Conservation (phyloP, 2,888 invertebrate genomes). For the Eurytoma adleriae region DNA sequence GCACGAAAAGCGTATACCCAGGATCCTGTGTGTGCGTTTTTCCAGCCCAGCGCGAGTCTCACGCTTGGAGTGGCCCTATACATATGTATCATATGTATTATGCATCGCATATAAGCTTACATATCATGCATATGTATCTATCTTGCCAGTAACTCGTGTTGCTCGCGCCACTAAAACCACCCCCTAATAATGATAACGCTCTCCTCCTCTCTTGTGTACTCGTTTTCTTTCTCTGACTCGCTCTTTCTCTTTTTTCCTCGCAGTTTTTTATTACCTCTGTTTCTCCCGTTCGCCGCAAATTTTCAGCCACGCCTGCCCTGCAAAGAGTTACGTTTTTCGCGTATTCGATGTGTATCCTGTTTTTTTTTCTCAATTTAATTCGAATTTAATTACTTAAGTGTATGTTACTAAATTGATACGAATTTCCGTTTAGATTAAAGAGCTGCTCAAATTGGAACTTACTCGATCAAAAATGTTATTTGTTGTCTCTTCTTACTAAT, state of each 20-base stretch:
- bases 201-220: constrained; percentile 41
- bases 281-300: constrained; percentile 47
- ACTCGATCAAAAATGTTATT: no score
- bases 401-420: no score
- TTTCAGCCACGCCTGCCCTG: constrained; percentile 20
- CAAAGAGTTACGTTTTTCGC: constrained; percentile 30
- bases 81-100: constrained; percentile 60
- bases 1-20: constrained; percentile 20
- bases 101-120: constrained; percentile 49
- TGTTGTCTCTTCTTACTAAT: no score
- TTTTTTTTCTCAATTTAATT: background rate
- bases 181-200: constrained; percentile 64
- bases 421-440: no score
- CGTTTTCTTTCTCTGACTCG: constrained; percentile 15
- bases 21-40: constrained; percentile 65
- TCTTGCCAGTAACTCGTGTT: constrained; percentile 54
- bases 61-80: constrained; percentile 71
- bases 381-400: background rate
- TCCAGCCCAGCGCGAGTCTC: constrained; percentile 71
- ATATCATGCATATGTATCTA: constrained; percentile 57
- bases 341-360: constrained; percentile 5
- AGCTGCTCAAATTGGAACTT: no score
- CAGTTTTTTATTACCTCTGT: constrained; percentile 14
- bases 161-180: constrained; percentile 66
- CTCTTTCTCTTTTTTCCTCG: constrained; percentile 8